Conservation (phyloP, 2,888 invertebrate genomes). For the Lacanobia wlatinum region DNA sequence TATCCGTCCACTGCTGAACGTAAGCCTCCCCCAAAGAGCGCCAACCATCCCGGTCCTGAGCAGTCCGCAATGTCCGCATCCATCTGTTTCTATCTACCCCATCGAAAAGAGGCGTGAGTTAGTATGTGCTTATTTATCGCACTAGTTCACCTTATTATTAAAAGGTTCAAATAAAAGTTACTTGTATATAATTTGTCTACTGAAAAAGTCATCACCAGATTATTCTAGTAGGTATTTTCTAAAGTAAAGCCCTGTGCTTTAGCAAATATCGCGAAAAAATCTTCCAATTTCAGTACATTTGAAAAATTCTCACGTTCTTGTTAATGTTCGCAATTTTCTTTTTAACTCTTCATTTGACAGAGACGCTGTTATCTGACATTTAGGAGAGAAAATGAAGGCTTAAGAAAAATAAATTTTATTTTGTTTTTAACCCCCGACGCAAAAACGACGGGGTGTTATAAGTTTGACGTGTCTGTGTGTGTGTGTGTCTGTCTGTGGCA, state of each 20-base stretch:
- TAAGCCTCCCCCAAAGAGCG: too few species aligned
- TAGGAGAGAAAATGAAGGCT: conserved; percentile 6
- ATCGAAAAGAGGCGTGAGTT: too few species aligned
- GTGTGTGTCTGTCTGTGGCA: too few species aligned
- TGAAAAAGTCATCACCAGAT: conserved; percentile 25
- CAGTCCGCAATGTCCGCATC: too few species aligned
- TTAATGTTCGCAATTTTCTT: conserved; percentile 49
- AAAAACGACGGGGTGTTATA: too few species aligned
- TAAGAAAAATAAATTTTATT: background rate
- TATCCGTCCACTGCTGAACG: too few species aligned
- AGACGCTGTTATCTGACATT: conserved; percentile 31
- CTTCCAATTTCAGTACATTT: conserved; percentile 37
- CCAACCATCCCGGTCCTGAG: too few species aligned
- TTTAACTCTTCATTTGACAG: conserved; percentile 37
- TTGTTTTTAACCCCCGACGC: too few species aligned
- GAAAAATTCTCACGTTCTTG: conserved; percentile 50
- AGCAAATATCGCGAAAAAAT: conserved; percentile 33
- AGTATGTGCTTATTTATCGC: background rate
- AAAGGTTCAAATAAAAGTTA: background rate
- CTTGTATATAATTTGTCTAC: background rate
- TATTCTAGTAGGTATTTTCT: background rate
- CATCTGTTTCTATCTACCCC: too few species aligned
- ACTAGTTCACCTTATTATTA: background rate
- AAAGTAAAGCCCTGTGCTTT: background rate
- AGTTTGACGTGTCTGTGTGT: too few species aligned